A percentile compares a stretch with the other conserved stretches of the same genome.
phyloP scores from a whole-genome alignment of 2,888 invertebrate species.

The Cryptocephalus moraei region DNA sequence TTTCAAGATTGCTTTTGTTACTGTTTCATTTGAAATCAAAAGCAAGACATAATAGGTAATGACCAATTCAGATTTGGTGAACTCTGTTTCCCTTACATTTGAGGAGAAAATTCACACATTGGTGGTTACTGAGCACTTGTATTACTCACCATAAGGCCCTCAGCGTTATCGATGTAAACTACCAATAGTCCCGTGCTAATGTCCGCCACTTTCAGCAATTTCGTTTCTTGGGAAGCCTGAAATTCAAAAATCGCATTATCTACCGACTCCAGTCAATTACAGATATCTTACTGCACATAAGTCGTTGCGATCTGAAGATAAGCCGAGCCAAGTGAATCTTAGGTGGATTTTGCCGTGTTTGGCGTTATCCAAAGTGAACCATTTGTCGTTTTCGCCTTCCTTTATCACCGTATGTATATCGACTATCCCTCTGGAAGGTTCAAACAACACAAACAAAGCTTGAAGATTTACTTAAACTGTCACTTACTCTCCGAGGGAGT shows the following conservation, averaged over 20 bases:
- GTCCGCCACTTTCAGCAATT: constrained; percentile 58
- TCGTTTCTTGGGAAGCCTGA: constrained; percentile 60
- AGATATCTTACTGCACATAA: constrained; percentile 53
- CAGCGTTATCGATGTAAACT: constrained; percentile 82
- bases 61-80: too few relatives aligned
- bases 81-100: too few relatives aligned
- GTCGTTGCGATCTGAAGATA: constrained; percentile 57
- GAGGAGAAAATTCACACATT: too few relatives aligned
- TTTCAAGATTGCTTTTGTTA: too few relatives aligned
- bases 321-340: constrained; percentile 76
- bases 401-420: constrained; percentile 23
- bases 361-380: constrained; percentile 76
- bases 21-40: too few relatives aligned
- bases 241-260: constrained; percentile 6
- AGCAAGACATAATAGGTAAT: too few relatives aligned
- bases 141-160: constrained; percentile 69
- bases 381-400: constrained; percentile 23
- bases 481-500: constrained; percentile 26
- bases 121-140: too few relatives aligned
- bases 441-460: too few relatives aligned
- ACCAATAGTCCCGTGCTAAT: constrained; percentile 66
- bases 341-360: constrained; percentile 87
- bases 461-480: too few relatives aligned
- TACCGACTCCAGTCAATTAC: neutral
- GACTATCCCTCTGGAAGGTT: constrained; percentile 53